phyloP scores from a whole-genome alignment of 2,113 vertebrate species.

The Cephalopterus ornatus region DNA sequence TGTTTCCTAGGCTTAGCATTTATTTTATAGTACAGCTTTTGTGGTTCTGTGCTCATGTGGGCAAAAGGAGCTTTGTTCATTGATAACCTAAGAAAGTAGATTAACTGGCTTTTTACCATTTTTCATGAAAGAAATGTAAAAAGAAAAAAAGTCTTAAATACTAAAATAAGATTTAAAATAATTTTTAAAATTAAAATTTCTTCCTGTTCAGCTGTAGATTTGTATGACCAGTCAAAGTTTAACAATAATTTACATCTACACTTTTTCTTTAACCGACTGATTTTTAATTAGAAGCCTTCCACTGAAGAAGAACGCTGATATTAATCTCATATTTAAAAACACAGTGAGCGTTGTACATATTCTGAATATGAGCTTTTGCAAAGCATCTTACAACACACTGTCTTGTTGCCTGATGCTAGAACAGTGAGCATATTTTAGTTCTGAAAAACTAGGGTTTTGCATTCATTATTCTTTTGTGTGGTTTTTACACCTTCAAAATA shows the following conservation, averaged over 20 bases:
- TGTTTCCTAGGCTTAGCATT: not conserved
- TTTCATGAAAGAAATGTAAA: not conserved
- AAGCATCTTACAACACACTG: not conserved
- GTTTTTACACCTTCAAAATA: not conserved
- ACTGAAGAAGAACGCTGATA: not conserved
- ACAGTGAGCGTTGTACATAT: not conserved
- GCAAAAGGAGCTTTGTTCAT: not conserved
- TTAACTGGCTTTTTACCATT: not conserved
- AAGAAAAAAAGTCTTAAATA: not conserved
- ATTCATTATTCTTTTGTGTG: constrained; percentile 14
- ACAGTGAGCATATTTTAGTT: not conserved
- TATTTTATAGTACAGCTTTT: not conserved
- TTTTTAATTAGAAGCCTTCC: not conserved
- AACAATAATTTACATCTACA: not conserved
- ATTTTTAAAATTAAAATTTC: not conserved
- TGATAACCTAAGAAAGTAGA: not conserved
- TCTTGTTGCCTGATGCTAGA: not conserved
- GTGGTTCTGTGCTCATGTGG: not conserved
- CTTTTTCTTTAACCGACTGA: not conserved
- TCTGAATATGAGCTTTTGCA: not conserved
- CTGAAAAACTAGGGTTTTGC: not conserved
- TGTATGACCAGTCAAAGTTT: not conserved
- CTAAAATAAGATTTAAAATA: not conserved
- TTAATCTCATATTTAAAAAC: not conserved
- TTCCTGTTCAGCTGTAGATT: not conserved